Evolutionary conservation across 2,113 vertebrate species (phyloP).

Genomic region (Zapus hudsonius): DNA sequence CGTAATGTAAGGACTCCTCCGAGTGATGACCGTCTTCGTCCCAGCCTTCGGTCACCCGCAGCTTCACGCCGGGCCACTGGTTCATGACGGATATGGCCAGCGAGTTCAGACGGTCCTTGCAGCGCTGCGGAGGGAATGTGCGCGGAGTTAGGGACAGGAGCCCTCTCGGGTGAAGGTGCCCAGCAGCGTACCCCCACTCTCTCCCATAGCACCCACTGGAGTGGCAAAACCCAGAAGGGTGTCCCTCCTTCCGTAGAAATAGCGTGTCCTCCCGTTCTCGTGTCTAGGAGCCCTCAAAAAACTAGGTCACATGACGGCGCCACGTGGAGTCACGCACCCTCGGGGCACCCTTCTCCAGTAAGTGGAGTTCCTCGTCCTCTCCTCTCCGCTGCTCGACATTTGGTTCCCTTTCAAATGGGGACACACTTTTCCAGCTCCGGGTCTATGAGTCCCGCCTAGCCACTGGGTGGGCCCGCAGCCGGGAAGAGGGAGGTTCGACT

Average conservation of each 20-base stretch:
- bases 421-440: background rate
- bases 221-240: background rate
- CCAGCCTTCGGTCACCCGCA: conserved; percentile 98
- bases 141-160: background rate
- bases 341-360: background rate
- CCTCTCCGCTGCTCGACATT: background rate
- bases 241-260: background rate
- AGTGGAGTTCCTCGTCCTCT: background rate
- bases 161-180: accelerated
- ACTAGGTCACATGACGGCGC: background rate
- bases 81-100: conserved; percentile 99
- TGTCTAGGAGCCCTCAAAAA: background rate
- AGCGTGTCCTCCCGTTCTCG: background rate
- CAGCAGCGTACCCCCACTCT: background rate
- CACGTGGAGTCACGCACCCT: background rate
- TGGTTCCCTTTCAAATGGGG: background rate
- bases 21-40: conserved; percentile 99
- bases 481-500: background rate
- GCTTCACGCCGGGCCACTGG: conserved; percentile 98
- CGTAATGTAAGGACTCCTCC: conserved; percentile 97
- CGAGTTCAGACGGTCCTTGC: conserved; percentile 98
- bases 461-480: background rate
- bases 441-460: background rate
- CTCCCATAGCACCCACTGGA: background rate
- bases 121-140: conserved; percentile 87